Base-by-base conservation (phyloP, 1,140 invertebrate species). In the Rhagoletis pomonella region DNA sequence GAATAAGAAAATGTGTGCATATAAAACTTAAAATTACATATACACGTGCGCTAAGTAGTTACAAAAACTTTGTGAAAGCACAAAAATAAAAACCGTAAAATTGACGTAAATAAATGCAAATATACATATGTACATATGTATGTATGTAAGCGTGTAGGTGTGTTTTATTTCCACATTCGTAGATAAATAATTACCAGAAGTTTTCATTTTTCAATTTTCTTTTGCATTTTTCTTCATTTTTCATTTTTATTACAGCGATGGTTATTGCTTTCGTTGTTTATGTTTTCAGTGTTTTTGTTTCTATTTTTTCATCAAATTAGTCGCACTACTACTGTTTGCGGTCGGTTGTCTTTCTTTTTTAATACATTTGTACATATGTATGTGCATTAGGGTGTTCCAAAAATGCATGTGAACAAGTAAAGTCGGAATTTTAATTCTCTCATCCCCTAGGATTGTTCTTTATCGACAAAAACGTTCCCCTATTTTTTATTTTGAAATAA, bases 321-420 rank as follows among this genome's bases (percentile, higher is more conserved):
- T 81, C 55, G 73, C 73, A 81, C 73, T 81, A 81, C 73, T 81
- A 67, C n/a, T 81, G 73, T 81, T 58, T 44, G 47, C 3, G 47
- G 29, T 4, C 64, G 6, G 60, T 67, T 19, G 5, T 3, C 29
- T 42, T 67, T 62, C 4, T 62, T 9, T 62, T 29, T 29, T 29
- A 0, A 29, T 29, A 29, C 29, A 29, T 29, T 29, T 1, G 29
- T 29, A 29, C 29, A 29, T 29, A 29, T 29, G 29, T 29, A 29
- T 29, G 29, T 29, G 1, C 1, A 29, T 29, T 29, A 29, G 29
- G 29, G 29, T 29, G 29, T 0, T 29, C 0, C 29, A 29, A 29
- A n/a, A n/a, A n/a, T n/a, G n/a, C n/a, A n/a, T n/a, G n/a, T n/a
- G n/a, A n/a, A n/a, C n/a, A n/a, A 29, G 29, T 29, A 29, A 1